Percentiles rank a stretch among this genome's conserved stretches.
Conservation (phyloP, 2,113 vertebrate genomes). For the Rhegmatorhina hoffmannsi region DNA sequence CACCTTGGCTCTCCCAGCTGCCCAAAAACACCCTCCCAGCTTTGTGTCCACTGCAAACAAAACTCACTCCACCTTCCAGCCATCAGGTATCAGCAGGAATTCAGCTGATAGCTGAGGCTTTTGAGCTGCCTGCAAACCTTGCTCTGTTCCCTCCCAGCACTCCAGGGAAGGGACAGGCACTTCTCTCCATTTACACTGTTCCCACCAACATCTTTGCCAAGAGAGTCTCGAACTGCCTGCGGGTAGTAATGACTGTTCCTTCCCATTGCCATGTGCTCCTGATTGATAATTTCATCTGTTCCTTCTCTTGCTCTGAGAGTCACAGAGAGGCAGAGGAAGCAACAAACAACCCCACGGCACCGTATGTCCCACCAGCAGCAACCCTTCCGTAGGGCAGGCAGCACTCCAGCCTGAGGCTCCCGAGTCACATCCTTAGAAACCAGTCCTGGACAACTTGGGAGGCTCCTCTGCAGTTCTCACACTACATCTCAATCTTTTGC, state of each 20-base stretch:
- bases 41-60: slow-evolving; percentile 35
- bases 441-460: not conserved
- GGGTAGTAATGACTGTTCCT: not conserved
- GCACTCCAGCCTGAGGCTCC: not conserved
- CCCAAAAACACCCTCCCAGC: not conserved
- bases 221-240: not conserved
- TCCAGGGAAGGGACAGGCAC: not conserved
- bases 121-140: not conserved
- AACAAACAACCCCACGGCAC: not conserved
- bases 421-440: not conserved
- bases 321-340: not conserved
- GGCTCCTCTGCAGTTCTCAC: not conserved
- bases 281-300: not conserved
- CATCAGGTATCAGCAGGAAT: not conserved
- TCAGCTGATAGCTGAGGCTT: not conserved
- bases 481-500: not conserved
- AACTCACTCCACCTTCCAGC: not conserved
- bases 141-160: not conserved
- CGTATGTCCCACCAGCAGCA: not conserved
- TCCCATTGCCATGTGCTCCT: not conserved
- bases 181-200: not conserved
- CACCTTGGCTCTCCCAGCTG: not conserved
- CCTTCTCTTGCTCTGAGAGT: not conserved
- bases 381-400: not conserved
- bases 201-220: not conserved